A percentile compares a stretch with the other conserved stretches of the same genome.
Evolutionary conservation across 2,113 vertebrate species (phyloP).

Genomic region (Microcebus jonahi): DNA sequence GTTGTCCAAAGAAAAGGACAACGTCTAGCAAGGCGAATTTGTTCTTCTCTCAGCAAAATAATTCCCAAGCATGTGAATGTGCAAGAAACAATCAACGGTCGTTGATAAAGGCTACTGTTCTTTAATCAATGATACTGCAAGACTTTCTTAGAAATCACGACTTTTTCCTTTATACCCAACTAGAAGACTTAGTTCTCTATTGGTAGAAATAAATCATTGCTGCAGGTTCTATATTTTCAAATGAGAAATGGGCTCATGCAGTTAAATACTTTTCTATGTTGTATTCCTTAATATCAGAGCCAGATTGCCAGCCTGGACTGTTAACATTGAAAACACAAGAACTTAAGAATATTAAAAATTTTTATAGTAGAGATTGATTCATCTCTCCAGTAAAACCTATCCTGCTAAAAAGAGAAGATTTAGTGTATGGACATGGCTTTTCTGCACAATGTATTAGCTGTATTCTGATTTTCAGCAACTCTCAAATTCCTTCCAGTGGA

Average conservation of each 20-base stretch:
- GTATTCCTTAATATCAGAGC: background rate
- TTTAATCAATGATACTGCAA: background rate
- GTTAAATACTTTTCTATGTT: background rate
- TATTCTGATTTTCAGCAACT: background rate
- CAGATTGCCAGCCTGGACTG: background rate
- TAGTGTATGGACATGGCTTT: accelerated
- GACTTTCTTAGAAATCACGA: background rate
- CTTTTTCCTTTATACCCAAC: background rate
- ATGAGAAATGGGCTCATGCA: background rate
- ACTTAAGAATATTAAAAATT: background rate
- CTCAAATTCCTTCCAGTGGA: too few relatives aligned
- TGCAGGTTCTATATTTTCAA: background rate
- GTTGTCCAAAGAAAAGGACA: too few relatives aligned
- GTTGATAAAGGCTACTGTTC: background rate
- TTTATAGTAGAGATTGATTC: background rate
- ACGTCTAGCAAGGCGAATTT: background rate
- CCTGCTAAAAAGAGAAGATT: background rate
- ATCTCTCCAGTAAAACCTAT: background rate
- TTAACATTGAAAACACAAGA: background rate
- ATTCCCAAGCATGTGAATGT: background rate
- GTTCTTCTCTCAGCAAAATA: background rate
- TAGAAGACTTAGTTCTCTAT: background rate
- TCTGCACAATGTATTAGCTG: background rate
- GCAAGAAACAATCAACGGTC: background rate
- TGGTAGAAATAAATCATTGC: background rate